Evolutionary conservation across 2,888 invertebrate species (phyloP).

Genomic region (Campoplex nolae): DNA sequence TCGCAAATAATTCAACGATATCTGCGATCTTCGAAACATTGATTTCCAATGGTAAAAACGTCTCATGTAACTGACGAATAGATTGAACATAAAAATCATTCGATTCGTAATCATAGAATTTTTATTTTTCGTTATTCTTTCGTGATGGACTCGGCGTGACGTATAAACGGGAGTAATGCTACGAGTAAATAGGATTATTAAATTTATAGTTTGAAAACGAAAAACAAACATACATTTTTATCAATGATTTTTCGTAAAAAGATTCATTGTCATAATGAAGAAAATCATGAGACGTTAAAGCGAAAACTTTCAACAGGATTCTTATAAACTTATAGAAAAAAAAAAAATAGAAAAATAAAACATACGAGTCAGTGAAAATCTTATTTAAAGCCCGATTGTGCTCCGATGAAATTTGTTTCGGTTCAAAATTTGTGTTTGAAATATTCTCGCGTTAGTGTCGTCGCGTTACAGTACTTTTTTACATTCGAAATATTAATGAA

Average conservation of each 20-base stretch:
- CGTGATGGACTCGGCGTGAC: neutral
- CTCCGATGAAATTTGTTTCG: neutral
- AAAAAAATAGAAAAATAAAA: neutral
- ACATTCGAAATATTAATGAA: neutral
- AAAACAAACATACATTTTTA: neutral
- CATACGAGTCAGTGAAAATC: no score
- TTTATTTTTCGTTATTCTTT: neutral
- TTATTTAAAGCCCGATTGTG: no score
- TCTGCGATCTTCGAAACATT: neutral
- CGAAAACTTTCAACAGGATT: neutral
- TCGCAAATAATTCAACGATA: neutral
- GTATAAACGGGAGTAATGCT: neutral
- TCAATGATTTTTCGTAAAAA: neutral
- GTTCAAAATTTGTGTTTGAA: neutral
- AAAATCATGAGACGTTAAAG: no score
- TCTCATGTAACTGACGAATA: neutral
- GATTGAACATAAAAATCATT: neutral
- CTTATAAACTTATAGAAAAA: neutral
- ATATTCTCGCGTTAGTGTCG: neutral
- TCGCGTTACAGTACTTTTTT: neutral
- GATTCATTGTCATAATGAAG: no score
- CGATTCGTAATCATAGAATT: neutral
- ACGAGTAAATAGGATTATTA: neutral
- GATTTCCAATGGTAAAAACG: neutral
- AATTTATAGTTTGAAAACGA: neutral